A percentile compares a stretch with the other conserved stretches of the same genome.
Conservation (phyloP, 2,888 invertebrate species). For the Cactoblastis cactorum region DNA sequence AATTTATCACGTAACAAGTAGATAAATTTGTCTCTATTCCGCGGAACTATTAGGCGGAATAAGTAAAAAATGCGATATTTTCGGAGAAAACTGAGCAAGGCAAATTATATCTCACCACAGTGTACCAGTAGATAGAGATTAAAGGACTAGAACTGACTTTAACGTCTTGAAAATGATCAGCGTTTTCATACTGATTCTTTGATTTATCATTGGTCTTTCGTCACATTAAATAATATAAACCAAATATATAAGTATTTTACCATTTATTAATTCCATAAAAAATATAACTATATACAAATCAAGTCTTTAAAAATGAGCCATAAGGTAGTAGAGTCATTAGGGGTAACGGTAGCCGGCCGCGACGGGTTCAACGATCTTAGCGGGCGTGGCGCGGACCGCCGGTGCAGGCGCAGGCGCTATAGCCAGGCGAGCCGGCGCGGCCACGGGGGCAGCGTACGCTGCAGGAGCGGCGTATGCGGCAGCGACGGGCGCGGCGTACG, state of each 20-base stretch:
- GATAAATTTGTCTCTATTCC: too few species aligned
- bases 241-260: background rate
- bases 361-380: slow-evolving; percentile 78
- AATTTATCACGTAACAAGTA: too few species aligned
- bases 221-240: background rate
- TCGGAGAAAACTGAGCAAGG: too few species aligned
- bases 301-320: slow-evolving; percentile 57
- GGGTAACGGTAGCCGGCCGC: slow-evolving; percentile 65
- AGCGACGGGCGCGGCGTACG: slow-evolving; percentile 31
- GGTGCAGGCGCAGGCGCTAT: slow-evolving; percentile 80
- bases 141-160: too few species aligned
- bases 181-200: too few species aligned
- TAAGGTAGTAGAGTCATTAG: slow-evolving; percentile 43
- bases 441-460: slow-evolving; percentile 34
- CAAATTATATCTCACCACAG: too few species aligned
- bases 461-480: slow-evolving; percentile 31
- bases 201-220: background rate
- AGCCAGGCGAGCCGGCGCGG: slow-evolving; percentile 75
- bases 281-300: slow-evolving; percentile 56
- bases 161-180: too few species aligned
- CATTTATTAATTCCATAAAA: slow-evolving; percentile 31
- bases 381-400: slow-evolving; percentile 81
- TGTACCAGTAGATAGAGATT: too few species aligned
- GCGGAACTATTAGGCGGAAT: too few species aligned
- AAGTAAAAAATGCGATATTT: too few species aligned